A percentile compares a stretch with the other conserved stretches of the same genome.
Evolutionary conservation across 2,113 vertebrate species (phyloP).

Genomic region (Sisor rabdophorus): DNA sequence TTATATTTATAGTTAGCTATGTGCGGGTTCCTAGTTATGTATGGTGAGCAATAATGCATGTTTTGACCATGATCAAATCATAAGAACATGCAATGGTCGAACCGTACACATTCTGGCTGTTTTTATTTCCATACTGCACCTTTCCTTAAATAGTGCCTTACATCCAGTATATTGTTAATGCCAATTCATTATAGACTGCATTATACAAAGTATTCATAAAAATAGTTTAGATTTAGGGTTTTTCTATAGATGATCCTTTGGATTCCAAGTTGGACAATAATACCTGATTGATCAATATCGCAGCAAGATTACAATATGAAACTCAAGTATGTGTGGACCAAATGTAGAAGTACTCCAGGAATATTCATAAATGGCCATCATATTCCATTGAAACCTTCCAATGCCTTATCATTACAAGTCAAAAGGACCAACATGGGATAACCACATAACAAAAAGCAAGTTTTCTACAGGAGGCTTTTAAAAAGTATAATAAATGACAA

Average conservation of each 20-base stretch:
- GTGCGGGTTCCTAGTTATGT: constrained; percentile 18
- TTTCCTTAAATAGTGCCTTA: constrained; percentile 64
- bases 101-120: constrained; percentile 18
- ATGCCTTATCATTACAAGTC: constrained; percentile 25
- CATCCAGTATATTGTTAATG: constrained; percentile 21
- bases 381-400: constrained; percentile 4
- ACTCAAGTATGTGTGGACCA: constrained; percentile 45
- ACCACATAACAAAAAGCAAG: not conserved
- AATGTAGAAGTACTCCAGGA: constrained; percentile 58
- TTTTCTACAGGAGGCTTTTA: constrained; percentile 1
- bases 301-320: not conserved
- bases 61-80: constrained; percentile 22
- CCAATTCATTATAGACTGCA: not conserved
- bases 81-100: constrained; percentile 20
- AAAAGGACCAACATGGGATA: constrained; percentile 23
- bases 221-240: not conserved
- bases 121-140: constrained; percentile 43
- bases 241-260: constrained; percentile 14
- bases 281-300: not conserved
- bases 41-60: constrained; percentile 64
- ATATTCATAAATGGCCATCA: constrained; percentile 2
- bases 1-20: constrained; percentile 16
- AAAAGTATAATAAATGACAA: not conserved
- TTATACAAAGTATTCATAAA: constrained; percentile 3
- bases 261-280: not conserved